A percentile compares a stretch with the other conserved stretches of the same genome.
phyloP scores from a whole-genome alignment of 2,113 vertebrate genomes.

The Corvus moneduloides region DNA sequence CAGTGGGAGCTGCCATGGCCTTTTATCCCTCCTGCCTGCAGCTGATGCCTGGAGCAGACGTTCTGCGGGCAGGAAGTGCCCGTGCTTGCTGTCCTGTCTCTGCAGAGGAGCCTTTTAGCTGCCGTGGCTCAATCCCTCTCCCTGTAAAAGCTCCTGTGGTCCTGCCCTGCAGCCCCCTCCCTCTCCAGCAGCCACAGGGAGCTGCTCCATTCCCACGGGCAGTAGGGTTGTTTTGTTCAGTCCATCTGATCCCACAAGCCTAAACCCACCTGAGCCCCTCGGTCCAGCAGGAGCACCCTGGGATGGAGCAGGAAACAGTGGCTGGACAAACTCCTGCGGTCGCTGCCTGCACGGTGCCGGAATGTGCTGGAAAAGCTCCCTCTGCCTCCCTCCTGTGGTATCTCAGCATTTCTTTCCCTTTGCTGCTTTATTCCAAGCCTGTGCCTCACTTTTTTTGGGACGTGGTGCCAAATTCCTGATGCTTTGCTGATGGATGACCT shows the following conservation, averaged over 20 bases:
- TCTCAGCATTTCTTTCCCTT: neutral
- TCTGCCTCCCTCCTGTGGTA: conserved; percentile 31
- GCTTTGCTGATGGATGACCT: neutral
- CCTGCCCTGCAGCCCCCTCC: neutral
- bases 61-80: neutral
- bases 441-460: neutral
- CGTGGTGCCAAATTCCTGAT: neutral
- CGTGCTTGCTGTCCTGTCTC: neutral
- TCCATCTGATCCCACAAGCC: neutral
- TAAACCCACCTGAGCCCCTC: neutral
- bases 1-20: neutral
- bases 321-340: neutral
- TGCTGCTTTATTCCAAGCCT: neutral
- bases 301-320: rapidly evolving
- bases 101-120: rapidly evolving
- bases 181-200: neutral
- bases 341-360: rapidly evolving
- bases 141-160: rapidly evolving
- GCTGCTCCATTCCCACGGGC: rapidly evolving
- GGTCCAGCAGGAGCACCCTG: neutral
- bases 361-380: neutral
- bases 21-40: neutral
- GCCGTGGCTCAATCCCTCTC: rapidly evolving
- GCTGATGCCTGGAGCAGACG: neutral
- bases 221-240: neutral